Conservation (phyloP, 1,140 invertebrate genomes). For the Saccostrea cuccullata region DNA sequence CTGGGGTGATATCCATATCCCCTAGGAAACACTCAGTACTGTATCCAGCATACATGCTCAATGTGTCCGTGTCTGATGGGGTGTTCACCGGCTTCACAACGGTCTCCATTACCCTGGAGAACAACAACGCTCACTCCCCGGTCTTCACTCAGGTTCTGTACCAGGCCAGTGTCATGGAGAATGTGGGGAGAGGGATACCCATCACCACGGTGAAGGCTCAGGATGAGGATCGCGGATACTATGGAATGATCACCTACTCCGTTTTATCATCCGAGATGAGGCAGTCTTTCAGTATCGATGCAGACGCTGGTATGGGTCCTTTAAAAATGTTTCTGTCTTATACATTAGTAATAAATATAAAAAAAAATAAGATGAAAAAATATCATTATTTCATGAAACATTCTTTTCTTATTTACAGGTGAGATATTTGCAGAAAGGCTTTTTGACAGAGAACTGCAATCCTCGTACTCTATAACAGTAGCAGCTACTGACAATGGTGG, state of each 20-base stretch:
- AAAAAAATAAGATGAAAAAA: no score
- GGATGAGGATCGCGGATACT: slow-evolving; percentile 90
- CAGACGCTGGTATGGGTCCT: slow-evolving; percentile 79
- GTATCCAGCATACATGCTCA: slow-evolving; percentile 77
- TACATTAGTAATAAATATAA: no score
- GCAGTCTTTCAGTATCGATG: slow-evolving; percentile 89
- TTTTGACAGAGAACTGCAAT: slow-evolving; percentile 88
- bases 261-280: slow-evolving; percentile 88
- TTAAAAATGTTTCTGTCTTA: no score
- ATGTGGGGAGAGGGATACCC: slow-evolving; percentile 75
- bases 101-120: slow-evolving; percentile 84
- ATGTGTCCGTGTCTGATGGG: slow-evolving; percentile 77
- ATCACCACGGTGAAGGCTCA: slow-evolving; percentile 82
- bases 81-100: slow-evolving; percentile 79
- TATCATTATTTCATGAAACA: no score
- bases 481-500: slow-evolving; percentile 93
- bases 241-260: slow-evolving; percentile 87
- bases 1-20: slow-evolving; percentile 84
- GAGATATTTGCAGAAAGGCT: slow-evolving; percentile 87
- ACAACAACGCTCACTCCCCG: slow-evolving; percentile 89
- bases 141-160: slow-evolving; percentile 87
- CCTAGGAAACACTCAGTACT: slow-evolving; percentile 85
- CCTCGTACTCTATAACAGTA: slow-evolving; percentile 88
- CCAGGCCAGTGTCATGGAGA: slow-evolving; percentile 82
- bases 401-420: slow-evolving; percentile 78